Conservation (phyloP, 1,140 invertebrate genomes). For the Calliopsis andreniformis region DNA sequence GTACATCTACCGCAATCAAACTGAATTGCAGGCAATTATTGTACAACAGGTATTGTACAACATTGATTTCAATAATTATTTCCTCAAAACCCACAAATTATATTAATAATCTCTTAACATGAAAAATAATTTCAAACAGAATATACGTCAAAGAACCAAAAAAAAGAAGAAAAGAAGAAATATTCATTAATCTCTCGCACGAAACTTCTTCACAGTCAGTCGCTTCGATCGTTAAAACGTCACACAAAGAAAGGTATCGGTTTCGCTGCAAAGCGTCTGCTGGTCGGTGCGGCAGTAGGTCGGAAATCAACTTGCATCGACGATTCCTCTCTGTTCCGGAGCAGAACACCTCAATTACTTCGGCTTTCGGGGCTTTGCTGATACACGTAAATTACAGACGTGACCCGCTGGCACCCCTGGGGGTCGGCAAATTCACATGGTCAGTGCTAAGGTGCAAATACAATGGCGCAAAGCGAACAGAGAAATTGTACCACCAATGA, state of each 20-base stretch:
- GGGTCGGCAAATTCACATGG: conserved; percentile 52
- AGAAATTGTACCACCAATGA: conserved; percentile 66
- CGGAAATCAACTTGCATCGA: conserved; percentile 46
- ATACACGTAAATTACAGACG: conserved; percentile 51
- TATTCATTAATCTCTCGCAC: no score
- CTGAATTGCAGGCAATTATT: no score
- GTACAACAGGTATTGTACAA: no score
- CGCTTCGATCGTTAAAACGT: not conserved
- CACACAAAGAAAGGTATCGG: no score
- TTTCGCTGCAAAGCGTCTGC: not conserved
- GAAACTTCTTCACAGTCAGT: no score
- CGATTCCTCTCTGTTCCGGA: conserved; percentile 24
- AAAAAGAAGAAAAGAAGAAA: no score
- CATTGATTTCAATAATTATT: no score
- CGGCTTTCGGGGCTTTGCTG: conserved; percentile 48
- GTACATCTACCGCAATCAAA: no score
- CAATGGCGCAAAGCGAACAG: conserved; percentile 43
- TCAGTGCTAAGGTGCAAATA: conserved; percentile 44
- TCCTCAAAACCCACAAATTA: no score
- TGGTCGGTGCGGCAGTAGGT: not conserved
- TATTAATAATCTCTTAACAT: no score
- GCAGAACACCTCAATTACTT: conserved; percentile 49
- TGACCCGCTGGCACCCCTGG: conserved; percentile 17
- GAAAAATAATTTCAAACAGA: no score
- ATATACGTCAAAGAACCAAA: no score